Percentiles rank a stretch among this genome's conserved stretches.
Evolutionary conservation across 1,140 invertebrate species (phyloP).

Genomic region (Euwallacea similis): DNA sequence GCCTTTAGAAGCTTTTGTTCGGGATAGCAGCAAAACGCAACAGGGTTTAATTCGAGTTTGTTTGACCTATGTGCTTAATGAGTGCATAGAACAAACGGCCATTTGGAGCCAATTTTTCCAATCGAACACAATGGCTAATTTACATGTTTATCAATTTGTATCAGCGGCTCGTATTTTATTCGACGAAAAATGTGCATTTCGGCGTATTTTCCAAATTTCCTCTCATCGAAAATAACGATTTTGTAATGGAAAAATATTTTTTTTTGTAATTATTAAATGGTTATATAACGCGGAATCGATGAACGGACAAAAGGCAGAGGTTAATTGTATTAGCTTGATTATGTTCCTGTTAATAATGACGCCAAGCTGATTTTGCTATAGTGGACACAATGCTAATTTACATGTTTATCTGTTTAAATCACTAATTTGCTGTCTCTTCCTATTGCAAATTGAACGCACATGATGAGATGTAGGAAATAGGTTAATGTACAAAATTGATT

Average conservation of each 20-base stretch:
- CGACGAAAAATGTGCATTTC: background rate
- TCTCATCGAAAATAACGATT: background rate
- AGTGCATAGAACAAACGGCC: background rate
- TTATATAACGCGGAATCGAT: background rate
- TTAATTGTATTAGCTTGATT: too few relatives aligned
- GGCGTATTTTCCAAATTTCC: background rate
- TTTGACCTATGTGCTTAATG: background rate
- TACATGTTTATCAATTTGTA: constrained; percentile 7
- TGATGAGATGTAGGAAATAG: too few relatives aligned
- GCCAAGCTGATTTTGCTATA: background rate
- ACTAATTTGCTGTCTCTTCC: background rate
- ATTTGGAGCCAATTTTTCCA: background rate
- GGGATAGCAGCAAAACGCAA: background rate
- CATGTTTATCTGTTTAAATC: constrained; percentile 15
- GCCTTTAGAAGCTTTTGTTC: too few relatives aligned
- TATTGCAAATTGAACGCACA: too few relatives aligned
- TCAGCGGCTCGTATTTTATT: background rate
- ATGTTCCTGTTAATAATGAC: constrained; percentile 1
- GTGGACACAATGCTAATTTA: constrained; percentile 1
- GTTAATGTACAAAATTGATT: too few relatives aligned
- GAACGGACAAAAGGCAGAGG: too few relatives aligned
- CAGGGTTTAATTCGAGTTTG: background rate
- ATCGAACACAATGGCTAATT: constrained; percentile 5
- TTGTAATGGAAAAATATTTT: background rate
- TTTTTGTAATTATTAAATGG: background rate